These are phyloP conservation scores for Fregata magnificens DNA, from an alignment of 2,113 vertebrate species.

Conservation along the genomic window DNA sequence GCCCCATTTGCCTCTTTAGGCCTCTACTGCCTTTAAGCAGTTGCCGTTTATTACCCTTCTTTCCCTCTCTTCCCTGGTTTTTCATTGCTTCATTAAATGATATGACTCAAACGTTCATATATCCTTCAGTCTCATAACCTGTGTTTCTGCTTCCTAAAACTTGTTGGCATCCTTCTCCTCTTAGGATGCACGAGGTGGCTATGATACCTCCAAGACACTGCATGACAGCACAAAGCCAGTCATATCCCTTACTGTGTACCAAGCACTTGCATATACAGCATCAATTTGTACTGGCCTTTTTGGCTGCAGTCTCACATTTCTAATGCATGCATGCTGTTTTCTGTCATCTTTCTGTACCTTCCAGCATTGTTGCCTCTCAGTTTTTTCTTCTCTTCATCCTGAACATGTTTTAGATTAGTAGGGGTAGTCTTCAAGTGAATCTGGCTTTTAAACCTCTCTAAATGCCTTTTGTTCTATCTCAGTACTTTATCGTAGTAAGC, in stretches of 20 bases:
- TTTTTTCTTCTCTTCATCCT: neutral
- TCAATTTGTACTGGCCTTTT: neutral
- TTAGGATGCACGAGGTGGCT: neutral
- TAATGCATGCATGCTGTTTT: neutral
- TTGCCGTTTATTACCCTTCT: neutral
- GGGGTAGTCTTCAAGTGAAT: neutral
- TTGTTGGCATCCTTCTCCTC: neutral
- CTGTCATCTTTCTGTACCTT: neutral
- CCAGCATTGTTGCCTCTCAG: neutral
- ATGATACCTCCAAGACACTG: neutral
- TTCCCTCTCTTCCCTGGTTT: neutral
- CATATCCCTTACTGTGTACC: neutral
- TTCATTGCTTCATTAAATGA: neutral
- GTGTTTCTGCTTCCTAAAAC: neutral
- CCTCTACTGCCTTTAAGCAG: neutral
- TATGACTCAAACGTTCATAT: neutral
- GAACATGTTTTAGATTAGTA: neutral
- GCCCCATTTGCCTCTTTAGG: neutral
- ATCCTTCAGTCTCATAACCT: neutral
- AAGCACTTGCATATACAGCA: neutral
- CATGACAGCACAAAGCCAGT: neutral
- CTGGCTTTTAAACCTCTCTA: neutral
- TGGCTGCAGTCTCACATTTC: neutral
- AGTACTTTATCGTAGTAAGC: neutral
- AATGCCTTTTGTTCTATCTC: neutral